Conservation (phyloP, 1,140 invertebrate genomes). For the Drosophila aff. region DNA sequence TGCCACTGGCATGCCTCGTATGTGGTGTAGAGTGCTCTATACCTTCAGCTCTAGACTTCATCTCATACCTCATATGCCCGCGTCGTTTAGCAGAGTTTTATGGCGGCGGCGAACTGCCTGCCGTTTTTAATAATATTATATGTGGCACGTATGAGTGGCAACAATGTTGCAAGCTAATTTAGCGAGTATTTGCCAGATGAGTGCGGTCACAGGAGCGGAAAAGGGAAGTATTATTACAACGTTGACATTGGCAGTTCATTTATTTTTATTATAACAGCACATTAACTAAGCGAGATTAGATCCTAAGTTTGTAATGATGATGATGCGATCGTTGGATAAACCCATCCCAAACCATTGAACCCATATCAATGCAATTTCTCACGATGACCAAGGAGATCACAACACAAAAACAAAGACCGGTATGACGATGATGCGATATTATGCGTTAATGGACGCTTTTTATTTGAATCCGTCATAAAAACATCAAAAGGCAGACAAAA, state of each 20-base stretch:
- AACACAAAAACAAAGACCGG: conserved; percentile 30
- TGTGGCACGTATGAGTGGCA: conserved; percentile 72
- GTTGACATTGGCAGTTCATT: conserved; percentile 11
- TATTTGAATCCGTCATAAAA: conserved; percentile 62
- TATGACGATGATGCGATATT: conserved; percentile 25
- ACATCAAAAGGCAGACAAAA: conserved; percentile 58
- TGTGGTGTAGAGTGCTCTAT: conserved; percentile 1
- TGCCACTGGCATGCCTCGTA: conserved; percentile 20
- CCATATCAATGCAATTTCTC: conserved; percentile 58
- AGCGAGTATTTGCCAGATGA: conserved; percentile 11
- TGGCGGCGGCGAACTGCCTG: conserved; percentile 30
- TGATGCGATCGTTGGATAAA: conserved; percentile 10
- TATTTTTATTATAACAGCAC: neutral
- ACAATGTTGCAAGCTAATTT: conserved; percentile 59
- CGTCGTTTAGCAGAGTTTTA: conserved; percentile 44
- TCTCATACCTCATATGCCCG: conserved; percentile 5
- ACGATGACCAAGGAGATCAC: conserved; percentile 40
- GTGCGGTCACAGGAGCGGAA: conserved; percentile 1
- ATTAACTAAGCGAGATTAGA: neutral
- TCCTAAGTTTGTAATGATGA: neutral
- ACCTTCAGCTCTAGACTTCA: neutral
- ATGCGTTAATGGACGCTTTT: conserved; percentile 68
- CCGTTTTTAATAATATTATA: conserved; percentile 74
- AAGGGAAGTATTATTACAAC: neutral
- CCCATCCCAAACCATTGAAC: conserved; percentile 23